phyloP scores from a whole-genome alignment of 2,797 vertebrate species.

The Netta rufina region DNA sequence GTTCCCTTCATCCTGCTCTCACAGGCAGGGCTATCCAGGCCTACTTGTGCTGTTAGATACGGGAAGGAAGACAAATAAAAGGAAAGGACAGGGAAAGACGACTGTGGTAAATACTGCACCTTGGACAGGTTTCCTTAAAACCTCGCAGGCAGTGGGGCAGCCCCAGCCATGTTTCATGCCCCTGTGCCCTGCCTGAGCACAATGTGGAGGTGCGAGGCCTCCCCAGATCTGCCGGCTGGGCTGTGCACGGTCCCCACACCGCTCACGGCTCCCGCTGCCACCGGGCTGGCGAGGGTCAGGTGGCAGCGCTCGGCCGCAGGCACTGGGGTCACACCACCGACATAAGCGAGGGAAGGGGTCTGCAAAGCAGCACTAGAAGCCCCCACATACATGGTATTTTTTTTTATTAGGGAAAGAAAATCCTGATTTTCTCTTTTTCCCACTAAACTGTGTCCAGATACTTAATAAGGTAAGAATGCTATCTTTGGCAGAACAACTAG shows the following conservation, averaged over 20 bases:
- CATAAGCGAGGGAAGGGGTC: neutral
- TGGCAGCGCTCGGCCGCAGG: neutral
- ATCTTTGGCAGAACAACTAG: neutral
- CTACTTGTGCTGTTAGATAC: neutral
- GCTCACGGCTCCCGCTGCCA: neutral
- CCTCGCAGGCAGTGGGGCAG: neutral
- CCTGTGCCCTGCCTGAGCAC: neutral
- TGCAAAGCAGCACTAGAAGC: neutral
- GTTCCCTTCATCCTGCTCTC: neutral
- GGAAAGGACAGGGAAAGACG: neutral
- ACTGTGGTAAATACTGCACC: neutral
- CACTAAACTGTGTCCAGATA: neutral
- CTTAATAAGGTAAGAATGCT: neutral
- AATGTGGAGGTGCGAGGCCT: neutral
- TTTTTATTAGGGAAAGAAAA: neutral
- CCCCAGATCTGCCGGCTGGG: no score
- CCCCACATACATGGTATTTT: neutral
- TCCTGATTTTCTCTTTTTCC: neutral
- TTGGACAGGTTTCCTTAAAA: neutral
- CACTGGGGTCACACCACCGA: neutral
- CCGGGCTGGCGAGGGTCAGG: neutral
- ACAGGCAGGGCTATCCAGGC: neutral
- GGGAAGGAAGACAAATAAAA: neutral
- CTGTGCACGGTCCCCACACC: rapidly evolving
- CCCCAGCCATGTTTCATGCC: neutral